Evolutionary conservation across 2,113 vertebrate genomes (phyloP), one percentile per base, ranked within the genome.

Genomic region (Cryptoleucopteryx plumbea): DNA sequence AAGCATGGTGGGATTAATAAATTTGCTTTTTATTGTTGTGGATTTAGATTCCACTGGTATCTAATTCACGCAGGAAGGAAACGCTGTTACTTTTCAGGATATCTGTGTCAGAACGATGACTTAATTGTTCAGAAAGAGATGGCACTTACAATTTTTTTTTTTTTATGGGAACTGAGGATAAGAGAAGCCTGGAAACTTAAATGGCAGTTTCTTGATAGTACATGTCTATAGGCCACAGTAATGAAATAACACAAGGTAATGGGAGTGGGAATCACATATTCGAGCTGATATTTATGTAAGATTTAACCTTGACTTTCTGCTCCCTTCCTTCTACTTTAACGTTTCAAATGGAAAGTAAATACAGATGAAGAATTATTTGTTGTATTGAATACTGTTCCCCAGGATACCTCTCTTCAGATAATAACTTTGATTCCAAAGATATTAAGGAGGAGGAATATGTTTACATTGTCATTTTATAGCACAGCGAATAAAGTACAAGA

Each of bases 391-490:
- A n/a, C 55, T 90, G 48, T 95, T 83, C 80, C 80, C 73, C 19
- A 77, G 36, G 82, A 79, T 96, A 83, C 67, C 52, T 96, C 52
- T 88, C 86, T 92, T 90, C 86, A 87, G 96, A 96, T 93, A 94
- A 96, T 97, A 32, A 67, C 85, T 88, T 96, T 93, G 90, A 70
- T 95, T 97, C 58, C 53, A 87, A 78, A 92, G 82, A 68, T 83
- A 92, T 94, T 93, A 94, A 86, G 72, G 83, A 93, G 86, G 93
- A 92, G 92, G 95, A 91, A 95, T 96, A 93, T 84, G 74, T 96
- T 97, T 97, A 95, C 48, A 89, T 65, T 83, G 92, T 68, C 62
- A 43, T 96, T 97, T 95, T 88, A 86, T 92, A 95, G 94, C 88
- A 42, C 90, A 95, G 85, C 16, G 26, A 97, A 97, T 97, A 1